Evolutionary conservation across 1,140 invertebrate genomes (phyloP).

Genomic region (Calycopis cecrops): DNA sequence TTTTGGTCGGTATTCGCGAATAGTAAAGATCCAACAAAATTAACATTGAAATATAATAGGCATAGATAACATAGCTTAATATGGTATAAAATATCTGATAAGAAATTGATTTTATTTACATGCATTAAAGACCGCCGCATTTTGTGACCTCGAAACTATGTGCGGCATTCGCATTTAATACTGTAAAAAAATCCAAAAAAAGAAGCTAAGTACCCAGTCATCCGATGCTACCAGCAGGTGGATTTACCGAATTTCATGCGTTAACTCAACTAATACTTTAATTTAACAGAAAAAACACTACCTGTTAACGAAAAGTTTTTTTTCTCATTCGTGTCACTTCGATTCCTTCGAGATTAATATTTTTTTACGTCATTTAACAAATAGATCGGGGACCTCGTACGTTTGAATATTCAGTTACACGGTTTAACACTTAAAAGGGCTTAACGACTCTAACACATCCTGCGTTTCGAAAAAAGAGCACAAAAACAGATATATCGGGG

Average conservation of each 20-base stretch:
- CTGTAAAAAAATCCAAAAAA: no score
- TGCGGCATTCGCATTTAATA: no score
- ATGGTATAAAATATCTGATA: no score
- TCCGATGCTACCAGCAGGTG: conserved; percentile 3
- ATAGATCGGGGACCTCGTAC: conserved; percentile 66
- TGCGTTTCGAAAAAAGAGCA: conserved; percentile 71
- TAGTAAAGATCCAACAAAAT: no score
- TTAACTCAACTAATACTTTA: conserved; percentile 10
- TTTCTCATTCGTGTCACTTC: conserved; percentile 69
- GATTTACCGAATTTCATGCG: conserved; percentile 6
- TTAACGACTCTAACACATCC: conserved; percentile 73
- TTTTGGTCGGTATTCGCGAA: no score
- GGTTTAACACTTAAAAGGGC: conserved; percentile 74
- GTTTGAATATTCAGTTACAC: conserved; percentile 72
- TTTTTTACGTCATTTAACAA: conserved; percentile 67
- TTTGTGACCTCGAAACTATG: no score
- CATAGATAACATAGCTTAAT: no score
- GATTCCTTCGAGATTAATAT: conserved; percentile 70
- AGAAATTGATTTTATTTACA: no score
- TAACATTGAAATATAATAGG: no score
- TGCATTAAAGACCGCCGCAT: no score
- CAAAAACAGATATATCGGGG: conserved; percentile 61
- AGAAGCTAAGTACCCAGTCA: not conserved
- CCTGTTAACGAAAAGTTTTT: conserved; percentile 65
- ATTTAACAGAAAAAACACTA: conserved; percentile 16